Conservation (phyloP, 2,888 invertebrate genomes). For the Drosophila acutilabella region DNA sequence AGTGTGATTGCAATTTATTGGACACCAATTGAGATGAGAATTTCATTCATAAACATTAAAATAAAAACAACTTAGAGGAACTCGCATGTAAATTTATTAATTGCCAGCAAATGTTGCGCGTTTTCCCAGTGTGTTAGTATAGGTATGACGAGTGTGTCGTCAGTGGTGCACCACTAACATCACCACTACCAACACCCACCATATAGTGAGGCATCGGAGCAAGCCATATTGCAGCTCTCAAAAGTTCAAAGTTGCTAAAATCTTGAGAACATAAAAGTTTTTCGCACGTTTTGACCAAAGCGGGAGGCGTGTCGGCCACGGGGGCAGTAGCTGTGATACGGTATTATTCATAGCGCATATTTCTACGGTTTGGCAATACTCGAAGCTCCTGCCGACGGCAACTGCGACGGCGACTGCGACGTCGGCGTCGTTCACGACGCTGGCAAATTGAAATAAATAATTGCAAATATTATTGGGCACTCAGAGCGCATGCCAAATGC, state of each 20-base stretch:
- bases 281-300: conserved; percentile 66
- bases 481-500: conserved; percentile 72
- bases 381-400: conserved; percentile 30
- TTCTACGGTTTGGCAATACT: conserved; percentile 67
- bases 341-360: conserved; percentile 72
- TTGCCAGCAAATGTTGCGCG: conserved; percentile 74
- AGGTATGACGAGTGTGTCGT: conserved; percentile 55
- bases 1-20: conserved; percentile 79
- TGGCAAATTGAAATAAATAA: conserved; percentile 72
- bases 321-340: background rate
- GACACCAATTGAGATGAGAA: conserved; percentile 73
- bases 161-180: conserved; percentile 13
- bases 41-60: conserved; percentile 76
- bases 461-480: conserved; percentile 79
- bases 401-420: conserved; percentile 23
- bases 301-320: background rate
- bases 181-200: background rate
- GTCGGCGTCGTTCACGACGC: conserved; percentile 43
- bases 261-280: conserved; percentile 72
- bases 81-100: conserved; percentile 63
- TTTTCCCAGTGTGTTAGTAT: conserved; percentile 55
- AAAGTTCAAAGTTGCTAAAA: conserved; percentile 78
- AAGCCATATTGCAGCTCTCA: conserved; percentile 34
- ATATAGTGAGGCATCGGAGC: background rate
- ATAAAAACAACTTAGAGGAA: conserved; percentile 7